Base-by-base conservation (phyloP, 2,113 vertebrate genomes). In the Atractosteus spatula region DNA sequence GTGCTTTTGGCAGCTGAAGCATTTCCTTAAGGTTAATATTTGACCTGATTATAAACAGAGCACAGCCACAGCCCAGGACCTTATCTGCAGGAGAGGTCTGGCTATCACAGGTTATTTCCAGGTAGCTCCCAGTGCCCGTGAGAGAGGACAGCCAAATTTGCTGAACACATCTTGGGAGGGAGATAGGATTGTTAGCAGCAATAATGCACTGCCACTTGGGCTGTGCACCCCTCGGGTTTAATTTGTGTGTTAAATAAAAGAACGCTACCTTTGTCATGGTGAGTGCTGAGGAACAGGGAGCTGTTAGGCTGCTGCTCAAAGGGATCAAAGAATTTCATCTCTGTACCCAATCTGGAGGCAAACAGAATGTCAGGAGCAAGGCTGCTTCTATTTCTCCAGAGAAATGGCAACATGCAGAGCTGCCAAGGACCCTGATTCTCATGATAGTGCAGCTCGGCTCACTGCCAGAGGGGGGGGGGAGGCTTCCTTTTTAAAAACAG, bases 241-340 rank as follows among this genome's bases (percentile, higher is more conserved):
- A 7, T 73, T 81, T 29, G 78, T 84, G 83, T 76, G 68, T 55
- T 71, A 80, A 88, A 87, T 85, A 84, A 86, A 86, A 84, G 86
- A 82, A 82, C 47, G 79, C 70, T 74, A 0, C 45, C 82, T 86
- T 83, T 90, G 86, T 84, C 84, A 82, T 83, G 84, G 85, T 83
- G 86, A 83, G 78, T 83, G 87, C 71, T 81, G 83, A 77, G 79
- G 78, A 87, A 51, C 47, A 85, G 78, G 82, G 80, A 85, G 86
- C 76, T 73, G 73, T 77, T 83, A 79, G 77, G 81, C 79, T 47
- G 63, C 81, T 83, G 83, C 77, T 71, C 74, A 70, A 57, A 82
- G 82, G 76, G 89, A 90, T 91, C 85, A 90, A 90, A 90, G 84
- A 73, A 82, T 82, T 88, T 82, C 75, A 86, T 85, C 71, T 71